Evolutionary conservation across 2,113 vertebrate species (phyloP).

Genomic region (Athene cunicularia): DNA sequence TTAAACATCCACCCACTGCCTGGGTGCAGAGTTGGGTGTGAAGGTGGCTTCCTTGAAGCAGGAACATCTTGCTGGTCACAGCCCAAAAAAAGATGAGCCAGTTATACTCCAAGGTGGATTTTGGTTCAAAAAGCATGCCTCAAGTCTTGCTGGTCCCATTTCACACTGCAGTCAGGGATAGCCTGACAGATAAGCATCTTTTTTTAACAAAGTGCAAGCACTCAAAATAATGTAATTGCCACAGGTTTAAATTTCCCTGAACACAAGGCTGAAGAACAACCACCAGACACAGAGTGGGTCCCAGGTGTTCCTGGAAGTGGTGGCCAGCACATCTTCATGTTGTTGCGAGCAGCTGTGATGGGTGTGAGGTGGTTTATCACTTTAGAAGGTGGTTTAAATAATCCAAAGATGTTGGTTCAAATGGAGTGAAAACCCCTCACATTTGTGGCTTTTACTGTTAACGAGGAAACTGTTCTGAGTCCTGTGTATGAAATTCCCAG

Average conservation of each 20-base stretch:
- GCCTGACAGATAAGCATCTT: too few species aligned
- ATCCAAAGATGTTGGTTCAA: not conserved
- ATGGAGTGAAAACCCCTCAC: not conserved
- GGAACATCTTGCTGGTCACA: not conserved
- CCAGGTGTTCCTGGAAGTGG: not conserved
- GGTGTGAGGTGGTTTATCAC: not conserved
- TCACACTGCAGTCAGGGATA: accelerated
- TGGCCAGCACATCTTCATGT: accelerated
- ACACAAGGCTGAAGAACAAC: not conserved
- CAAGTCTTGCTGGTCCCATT: not conserved
- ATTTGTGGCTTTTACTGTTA: not conserved
- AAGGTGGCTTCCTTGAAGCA: not conserved
- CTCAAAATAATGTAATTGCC: accelerated
- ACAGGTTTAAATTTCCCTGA: not conserved
- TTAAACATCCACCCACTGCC: not conserved
- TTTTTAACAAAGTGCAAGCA: not conserved
- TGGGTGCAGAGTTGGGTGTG: accelerated
- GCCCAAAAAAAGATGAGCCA: not conserved
- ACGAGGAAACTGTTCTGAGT: not conserved
- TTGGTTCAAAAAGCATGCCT: not conserved
- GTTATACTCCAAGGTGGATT: not conserved
- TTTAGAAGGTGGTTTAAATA: not conserved
- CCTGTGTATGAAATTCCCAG: not conserved
- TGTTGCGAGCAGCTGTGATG: not conserved
- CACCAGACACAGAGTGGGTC: accelerated